Percentiles rank a stretch among this genome's conserved stretches.
Conservation (phyloP, 2,797 vertebrate genomes). For the Aeoliscus strigatus region DNA sequence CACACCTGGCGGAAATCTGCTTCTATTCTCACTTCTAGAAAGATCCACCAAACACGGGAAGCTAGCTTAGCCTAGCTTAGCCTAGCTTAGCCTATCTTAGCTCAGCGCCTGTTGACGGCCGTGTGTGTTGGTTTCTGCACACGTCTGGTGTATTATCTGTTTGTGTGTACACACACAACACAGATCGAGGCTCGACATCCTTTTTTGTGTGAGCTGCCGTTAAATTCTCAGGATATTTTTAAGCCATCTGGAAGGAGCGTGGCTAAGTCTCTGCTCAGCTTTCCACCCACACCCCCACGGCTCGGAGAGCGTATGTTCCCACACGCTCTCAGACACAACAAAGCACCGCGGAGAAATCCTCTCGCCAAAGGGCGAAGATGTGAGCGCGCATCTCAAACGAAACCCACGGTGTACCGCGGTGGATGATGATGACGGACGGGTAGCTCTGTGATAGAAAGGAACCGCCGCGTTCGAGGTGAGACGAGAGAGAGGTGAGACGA, state of each 20-base stretch:
- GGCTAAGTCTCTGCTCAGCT: slow-evolving; percentile 54
- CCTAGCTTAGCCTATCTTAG: too few relatives aligned
- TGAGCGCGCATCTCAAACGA: slow-evolving; percentile 34
- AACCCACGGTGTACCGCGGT: slow-evolving; percentile 19
- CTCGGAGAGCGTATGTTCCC: slow-evolving; percentile 61
- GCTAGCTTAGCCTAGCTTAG: too few relatives aligned
- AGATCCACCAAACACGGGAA: too few relatives aligned
- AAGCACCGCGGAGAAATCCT: slow-evolving; percentile 61
- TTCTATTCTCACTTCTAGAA: too few relatives aligned
- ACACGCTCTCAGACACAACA: slow-evolving; percentile 70
- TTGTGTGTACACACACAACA: slow-evolving; percentile 10
- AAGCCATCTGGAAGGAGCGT: slow-evolving; percentile 54
- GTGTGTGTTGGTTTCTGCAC: too few relatives aligned
- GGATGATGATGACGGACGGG: slow-evolving; percentile 25
- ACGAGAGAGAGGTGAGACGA: too few relatives aligned
- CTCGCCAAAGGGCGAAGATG: slow-evolving; percentile 57
- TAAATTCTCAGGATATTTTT: slow-evolving; percentile 54
- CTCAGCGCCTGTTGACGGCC: too few relatives aligned
- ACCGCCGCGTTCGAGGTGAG: too few relatives aligned
- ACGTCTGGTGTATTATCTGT: not conserved
- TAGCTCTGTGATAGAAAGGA: too few relatives aligned
- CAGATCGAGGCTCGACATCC: slow-evolving; percentile 32
- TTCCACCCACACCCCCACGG: slow-evolving; percentile 67
- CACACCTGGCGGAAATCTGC: too few relatives aligned
- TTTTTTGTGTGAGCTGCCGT: slow-evolving; percentile 26